Evolutionary conservation across 1,140 invertebrate species (phyloP).

Genomic region (Anastrepha obliqua): DNA sequence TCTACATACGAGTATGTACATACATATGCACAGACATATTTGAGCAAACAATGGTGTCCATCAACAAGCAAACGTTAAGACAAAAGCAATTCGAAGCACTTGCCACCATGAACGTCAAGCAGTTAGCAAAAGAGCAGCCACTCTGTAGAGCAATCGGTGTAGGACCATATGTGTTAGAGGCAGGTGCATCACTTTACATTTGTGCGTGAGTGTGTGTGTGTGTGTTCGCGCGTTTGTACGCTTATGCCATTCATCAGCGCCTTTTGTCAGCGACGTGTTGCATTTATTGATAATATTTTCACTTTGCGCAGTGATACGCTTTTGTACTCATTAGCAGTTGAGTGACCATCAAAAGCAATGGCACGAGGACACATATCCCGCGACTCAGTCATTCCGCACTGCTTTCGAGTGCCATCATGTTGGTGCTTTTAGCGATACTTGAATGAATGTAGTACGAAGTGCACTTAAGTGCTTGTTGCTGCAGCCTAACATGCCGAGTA

Average conservation of each 20-base stretch:
- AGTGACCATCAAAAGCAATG: conserved; percentile 8
- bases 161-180: neutral
- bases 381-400: neutral
- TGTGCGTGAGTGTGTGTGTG: neutral
- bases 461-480: conserved; percentile 33
- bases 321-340: conserved; percentile 71
- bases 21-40: neutral
- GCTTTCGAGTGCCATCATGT: neutral
- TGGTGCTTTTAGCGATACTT: conserved; percentile 24
- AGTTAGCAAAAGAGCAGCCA: neutral
- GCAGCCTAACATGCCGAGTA: conserved; percentile 14
- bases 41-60: conserved; percentile 28
- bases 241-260: conserved; percentile 56
- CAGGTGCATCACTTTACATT: neutral
- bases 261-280: conserved; percentile 44
- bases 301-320: conserved; percentile 64
- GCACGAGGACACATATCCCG: neutral
- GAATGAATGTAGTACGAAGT: neutral
- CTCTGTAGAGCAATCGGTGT: neutral
- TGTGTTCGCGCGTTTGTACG: conserved; percentile 51
- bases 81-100: conserved; percentile 33
- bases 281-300: conserved; percentile 46
- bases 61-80: conserved; percentile 47
- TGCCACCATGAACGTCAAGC: conserved; percentile 48
- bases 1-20: neutral